phyloP scores from a whole-genome alignment of 2,888 invertebrate genomes.

The Mermis nigrescens region DNA sequence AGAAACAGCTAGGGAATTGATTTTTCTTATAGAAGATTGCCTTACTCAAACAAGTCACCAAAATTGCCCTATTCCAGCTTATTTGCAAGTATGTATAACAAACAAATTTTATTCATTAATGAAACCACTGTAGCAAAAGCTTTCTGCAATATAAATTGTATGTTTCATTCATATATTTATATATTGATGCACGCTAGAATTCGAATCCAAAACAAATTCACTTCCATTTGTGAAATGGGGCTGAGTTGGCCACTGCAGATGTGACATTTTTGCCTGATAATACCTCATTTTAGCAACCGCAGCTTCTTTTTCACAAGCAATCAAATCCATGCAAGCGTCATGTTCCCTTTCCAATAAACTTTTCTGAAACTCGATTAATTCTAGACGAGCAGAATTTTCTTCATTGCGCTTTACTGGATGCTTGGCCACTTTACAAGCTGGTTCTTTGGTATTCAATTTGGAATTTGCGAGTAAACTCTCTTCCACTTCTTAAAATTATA shows the following conservation, averaged over 20 bases:
- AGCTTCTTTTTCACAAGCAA: not conserved
- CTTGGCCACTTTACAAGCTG: not conserved
- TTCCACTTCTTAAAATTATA: too few species aligned
- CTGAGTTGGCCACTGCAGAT: not conserved
- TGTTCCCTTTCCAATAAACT: not conserved
- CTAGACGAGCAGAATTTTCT: not conserved
- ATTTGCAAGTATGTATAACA: not conserved
- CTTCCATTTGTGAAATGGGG: not conserved
- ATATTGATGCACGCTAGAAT: not conserved
- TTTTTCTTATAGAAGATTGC: not conserved
- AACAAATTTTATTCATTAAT: not conserved
- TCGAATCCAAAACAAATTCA: not conserved
- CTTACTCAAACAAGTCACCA: not conserved
- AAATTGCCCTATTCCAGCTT: not conserved
- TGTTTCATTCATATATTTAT: not conserved
- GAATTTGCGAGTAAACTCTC: not conserved
- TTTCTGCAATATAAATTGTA: not conserved
- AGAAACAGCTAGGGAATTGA: not conserved
- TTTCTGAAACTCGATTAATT: not conserved
- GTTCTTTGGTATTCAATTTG: not conserved
- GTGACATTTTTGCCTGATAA: not conserved
- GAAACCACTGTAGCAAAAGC: not conserved
- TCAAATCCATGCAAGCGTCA: not conserved
- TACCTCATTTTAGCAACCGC: not conserved
- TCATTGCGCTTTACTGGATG: not conserved